phyloP scores from a whole-genome alignment of 2,113 vertebrate species.

The Trachemys scripta region DNA sequence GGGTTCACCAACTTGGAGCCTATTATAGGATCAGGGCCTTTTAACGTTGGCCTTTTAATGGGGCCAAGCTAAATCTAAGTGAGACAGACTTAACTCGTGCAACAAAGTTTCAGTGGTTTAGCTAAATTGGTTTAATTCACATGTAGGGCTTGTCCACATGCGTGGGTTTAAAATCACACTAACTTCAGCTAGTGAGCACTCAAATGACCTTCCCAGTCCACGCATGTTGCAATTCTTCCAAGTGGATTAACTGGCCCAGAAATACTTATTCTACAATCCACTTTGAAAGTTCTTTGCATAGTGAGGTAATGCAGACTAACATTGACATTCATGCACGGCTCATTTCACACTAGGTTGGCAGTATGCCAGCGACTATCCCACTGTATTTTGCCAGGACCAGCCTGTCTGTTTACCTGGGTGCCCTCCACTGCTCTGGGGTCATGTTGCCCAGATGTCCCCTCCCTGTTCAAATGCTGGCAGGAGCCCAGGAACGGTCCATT shows the following conservation, averaged over 20 bases:
- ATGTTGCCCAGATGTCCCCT: not conserved
- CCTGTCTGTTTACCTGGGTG: not conserved
- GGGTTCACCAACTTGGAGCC: not conserved
- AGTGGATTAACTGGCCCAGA: not conserved
- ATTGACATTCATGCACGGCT: not conserved
- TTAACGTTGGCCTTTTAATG: not conserved
- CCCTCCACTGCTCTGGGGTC: not conserved
- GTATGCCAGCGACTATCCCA: not conserved
- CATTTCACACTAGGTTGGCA: not conserved
- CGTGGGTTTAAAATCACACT: not conserved
- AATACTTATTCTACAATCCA: not conserved
- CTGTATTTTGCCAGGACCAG: not conserved
- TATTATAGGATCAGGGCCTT: not conserved
- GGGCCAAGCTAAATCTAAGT: not conserved
- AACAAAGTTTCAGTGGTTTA: not conserved
- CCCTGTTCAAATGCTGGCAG: not conserved
- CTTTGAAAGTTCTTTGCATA: not conserved
- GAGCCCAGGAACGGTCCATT: not conserved
- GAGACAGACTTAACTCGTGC: not conserved
- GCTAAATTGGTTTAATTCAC: not conserved
- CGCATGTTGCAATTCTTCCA: not conserved
- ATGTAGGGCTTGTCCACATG: not conserved
- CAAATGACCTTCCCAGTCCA: not conserved
- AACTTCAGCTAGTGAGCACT: not conserved
- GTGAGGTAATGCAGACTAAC: not conserved